Evolutionary conservation across 1,140 invertebrate genomes (phyloP).

Genomic region (Wiebesia pumilae): DNA sequence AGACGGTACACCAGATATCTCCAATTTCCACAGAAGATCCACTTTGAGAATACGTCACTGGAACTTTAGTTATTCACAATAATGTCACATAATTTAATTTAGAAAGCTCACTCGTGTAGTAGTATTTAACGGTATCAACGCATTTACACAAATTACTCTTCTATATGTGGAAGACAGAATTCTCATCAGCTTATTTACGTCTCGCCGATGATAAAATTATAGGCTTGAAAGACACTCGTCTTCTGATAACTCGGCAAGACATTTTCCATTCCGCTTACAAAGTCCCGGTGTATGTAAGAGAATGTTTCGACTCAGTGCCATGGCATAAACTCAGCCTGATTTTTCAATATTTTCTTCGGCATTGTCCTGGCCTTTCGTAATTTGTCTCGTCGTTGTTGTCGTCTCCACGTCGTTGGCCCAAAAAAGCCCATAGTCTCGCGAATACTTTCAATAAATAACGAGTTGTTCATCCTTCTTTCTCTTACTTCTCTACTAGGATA

Average conservation of each 20-base stretch:
- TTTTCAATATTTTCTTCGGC: conserved; percentile 34
- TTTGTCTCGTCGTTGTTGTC: conserved; percentile 12
- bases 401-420: neutral
- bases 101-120: neutral
- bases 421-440: conserved; percentile 7
- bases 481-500: neutral
- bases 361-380: conserved; percentile 41
- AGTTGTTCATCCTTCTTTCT: neutral
- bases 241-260: conserved; percentile 37
- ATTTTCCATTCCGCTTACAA: conserved; percentile 33
- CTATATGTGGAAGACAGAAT: neutral
- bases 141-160: conserved; percentile 31
- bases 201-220: conserved; percentile 37
- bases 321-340: neutral
- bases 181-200: conserved; percentile 30
- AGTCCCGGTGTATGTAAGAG: neutral
- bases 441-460: conserved; percentile 47
- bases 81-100: conserved; percentile 21
- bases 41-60: neutral
- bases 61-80: neutral
- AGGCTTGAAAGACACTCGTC: conserved; percentile 18
- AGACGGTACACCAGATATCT: neutral
- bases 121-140: neutral
- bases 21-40: neutral
- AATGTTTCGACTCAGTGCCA: neutral